Base-by-base conservation (phyloP, 2,113 vertebrate species). In the Ahaetulla prasina region DNA sequence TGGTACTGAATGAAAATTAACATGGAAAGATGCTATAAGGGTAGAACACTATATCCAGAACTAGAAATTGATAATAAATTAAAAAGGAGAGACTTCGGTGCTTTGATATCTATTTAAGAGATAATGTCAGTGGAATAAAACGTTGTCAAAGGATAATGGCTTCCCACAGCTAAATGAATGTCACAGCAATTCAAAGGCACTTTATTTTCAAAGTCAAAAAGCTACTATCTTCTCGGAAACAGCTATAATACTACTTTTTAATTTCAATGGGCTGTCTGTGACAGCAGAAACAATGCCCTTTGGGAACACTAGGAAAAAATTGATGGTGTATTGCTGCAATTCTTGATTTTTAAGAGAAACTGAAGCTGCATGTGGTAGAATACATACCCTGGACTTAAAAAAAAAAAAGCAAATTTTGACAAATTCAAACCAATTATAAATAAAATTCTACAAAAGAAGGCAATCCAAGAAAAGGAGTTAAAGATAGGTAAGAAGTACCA, bases 101-200 rank as follows among this genome's bases (percentile, higher is more conserved):
- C 14, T 95, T 87, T 52, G 39, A n/a, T 93, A 92, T 87, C 55
- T 92, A 22, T 90, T 95, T 95, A 94, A 95, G 60, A 95, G 39
- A 90, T 90, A 94, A 93, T 88, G 30, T 94, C 50, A 90, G 9
- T 91, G 22, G 2, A 86, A 63, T 90, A 86, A 49, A 93, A 94
- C 74, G 3, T 47, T 91, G 2, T 88, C 20, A 45, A 8, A 95
- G 47, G 3, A 74, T 95, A 94, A 93, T 55, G 0, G 23, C 89
- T 95, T 96, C 23, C n/a, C 57, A 47, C 45, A 88, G 49, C 43
- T 60, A 95, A 90, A 89, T 87, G 92, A 95, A 93, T 92, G 92
- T 1, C 4, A 35, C 63, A 91, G 2, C 87, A 55, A 94, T 95
- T 10, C 0, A 8, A 91, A 88, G 12, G 1, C 11, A 0, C 94